Evolutionary conservation across 1,140 invertebrate species (phyloP).

Genomic region (Protaetia brevitarsis): DNA sequence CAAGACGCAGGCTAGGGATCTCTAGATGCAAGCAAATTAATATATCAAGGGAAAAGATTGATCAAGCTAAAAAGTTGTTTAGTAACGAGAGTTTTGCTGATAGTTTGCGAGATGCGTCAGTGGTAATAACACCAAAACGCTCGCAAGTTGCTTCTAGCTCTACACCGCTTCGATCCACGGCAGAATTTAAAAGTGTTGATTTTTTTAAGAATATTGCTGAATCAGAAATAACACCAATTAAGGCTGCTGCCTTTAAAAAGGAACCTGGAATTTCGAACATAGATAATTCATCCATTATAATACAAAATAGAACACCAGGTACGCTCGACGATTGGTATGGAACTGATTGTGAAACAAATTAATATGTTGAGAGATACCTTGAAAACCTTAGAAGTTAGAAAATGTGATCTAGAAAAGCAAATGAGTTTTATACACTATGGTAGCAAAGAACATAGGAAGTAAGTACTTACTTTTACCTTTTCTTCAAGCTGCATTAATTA

Average conservation of each 20-base stretch:
- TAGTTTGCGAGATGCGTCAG: not conserved
- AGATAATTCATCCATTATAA: not conserved
- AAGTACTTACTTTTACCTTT: not conserved
- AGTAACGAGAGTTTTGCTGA: not conserved
- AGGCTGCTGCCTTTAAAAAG: not conserved
- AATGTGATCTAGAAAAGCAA: slow-evolving; percentile 22
- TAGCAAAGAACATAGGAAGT: slow-evolving; percentile 23
- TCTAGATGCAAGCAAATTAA: slow-evolving; percentile 22
- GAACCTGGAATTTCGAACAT: not conserved
- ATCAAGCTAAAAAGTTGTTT: slow-evolving; percentile 34
- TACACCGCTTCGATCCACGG: not conserved
- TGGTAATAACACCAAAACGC: not conserved
- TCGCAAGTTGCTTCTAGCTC: not conserved
- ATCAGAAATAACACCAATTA: not conserved
- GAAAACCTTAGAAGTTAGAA: slow-evolving; percentile 24
- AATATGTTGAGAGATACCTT: slow-evolving; percentile 25
- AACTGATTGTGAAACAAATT: slow-evolving; percentile 24
- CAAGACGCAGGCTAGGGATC: slow-evolving; percentile 28
- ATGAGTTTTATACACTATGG: slow-evolving; percentile 15
- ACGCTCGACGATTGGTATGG: slow-evolving; percentile 25
- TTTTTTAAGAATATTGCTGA: not conserved
- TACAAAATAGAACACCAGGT: not conserved
- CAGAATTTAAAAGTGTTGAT: not conserved
- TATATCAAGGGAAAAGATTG: slow-evolving; percentile 29
- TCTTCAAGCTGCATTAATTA: not conserved